Evolutionary conservation across 2,888 invertebrate species (phyloP), one percentile per base, ranked within the genome.

Genomic region (Ischnura elegans): DNA sequence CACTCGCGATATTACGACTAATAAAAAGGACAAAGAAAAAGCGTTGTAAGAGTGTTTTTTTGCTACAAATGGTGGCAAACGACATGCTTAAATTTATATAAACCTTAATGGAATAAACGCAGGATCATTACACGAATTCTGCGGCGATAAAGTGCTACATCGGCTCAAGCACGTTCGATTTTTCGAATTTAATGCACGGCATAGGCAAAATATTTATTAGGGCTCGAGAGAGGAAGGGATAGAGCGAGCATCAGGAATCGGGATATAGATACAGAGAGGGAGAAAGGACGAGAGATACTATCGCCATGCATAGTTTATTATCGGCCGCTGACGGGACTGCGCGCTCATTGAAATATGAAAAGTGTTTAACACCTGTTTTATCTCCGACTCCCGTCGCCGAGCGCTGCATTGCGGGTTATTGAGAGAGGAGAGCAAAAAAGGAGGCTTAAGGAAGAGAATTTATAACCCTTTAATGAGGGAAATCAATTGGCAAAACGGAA

Each of bases 321-420:
- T 76, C 76, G 36, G 76, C 76, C 13, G 76, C 76, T 76, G 76
- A 76, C 76, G 76, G 25, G 76, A 76, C 76, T 36, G 76, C 29
- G 76, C 76, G 29, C 36, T 76, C 10, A 76, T 36, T 76, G 76
- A 76, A 76, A 76, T 76, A 76, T 76, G 76, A 76, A 76, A 76
- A 36, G 76, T 36, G 76, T 76, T 76, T 76, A 76, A 76, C 76
- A 76, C 76, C 76, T 76, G 76, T 76, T 76, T 76, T 76, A 76
- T 76, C 76, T 76, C 36, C 29, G 36, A 29, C 76, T 76, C 76
- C 8, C 76, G 76, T n/a, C 36, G 76, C 29, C 76, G 76, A 36
- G 36, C 36, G 76, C 76, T 76, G 76, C 76, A 76, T 36, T 76
- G 76, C 76, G 76, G 76, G 76, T 36, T 76, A 76, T 36, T 36